Evolutionary conservation across 2,888 invertebrate genomes (phyloP), one percentile per base, ranked within the genome.

Genomic region (Boloria euphrosyne): DNA sequence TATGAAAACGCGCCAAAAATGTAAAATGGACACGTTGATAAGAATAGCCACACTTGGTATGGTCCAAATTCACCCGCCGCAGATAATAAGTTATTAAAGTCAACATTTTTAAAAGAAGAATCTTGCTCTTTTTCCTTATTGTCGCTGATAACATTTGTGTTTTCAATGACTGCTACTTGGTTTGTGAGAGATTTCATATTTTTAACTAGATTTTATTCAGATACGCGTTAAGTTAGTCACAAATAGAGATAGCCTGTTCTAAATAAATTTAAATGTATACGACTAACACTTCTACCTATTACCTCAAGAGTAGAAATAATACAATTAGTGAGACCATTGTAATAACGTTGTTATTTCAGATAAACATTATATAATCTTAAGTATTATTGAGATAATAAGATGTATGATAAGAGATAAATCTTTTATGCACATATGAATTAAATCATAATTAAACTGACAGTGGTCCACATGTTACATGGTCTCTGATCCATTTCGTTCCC

Each of bases 41-140:
- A 67, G 68, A 83, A 83, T 5, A 88, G 67, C 3, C 82, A 73
- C 44, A 78, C 47, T 72, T 88, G 88, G 59, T 87, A 88, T 1
- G 73, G 71, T 7, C 87, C 87, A 31, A 87, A 82, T 73, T 84
- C 82, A 5, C 87, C 87, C 6, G 87, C 86, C 0, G 82, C 75
- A 0, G 79, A 75, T 0, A 87, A 69, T 3, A 87, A 66, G 44
- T 80, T 73, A 62, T 87, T 87, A 61, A 84, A 88, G 38, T 67
- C 60, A 6, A 64, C 64, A 44, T 44, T 52, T 31, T 67, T 55
- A 4, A 5, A 16, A 2, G 18, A 47, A n/a, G 18, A 47, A n/a
- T 47, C 16, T 10, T n/a, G 4, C 38, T 82, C 79, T 3, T 83
- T 76, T 54, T 61, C 62, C 13, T 46, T 65, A 2, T 60, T 46